Evolutionary conservation across 2,888 invertebrate species (phyloP), one percentile per base, ranked within the genome.

Genomic region (Phalangium opilio): DNA sequence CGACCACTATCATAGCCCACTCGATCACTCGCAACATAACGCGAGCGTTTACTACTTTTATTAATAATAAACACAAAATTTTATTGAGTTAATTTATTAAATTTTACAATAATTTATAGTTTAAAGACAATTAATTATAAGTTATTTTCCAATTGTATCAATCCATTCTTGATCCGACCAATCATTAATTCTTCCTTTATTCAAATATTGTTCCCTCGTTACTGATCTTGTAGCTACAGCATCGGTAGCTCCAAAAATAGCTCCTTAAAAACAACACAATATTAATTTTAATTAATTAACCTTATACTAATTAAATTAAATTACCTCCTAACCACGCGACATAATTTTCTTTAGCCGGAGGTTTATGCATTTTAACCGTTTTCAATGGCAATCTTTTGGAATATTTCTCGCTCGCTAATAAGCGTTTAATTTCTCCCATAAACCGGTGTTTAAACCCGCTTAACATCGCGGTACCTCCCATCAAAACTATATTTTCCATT

Each of bases 261-360:
- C 77, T 46, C 79, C 79, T 76, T 59, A 41, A 64, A 64, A 52
- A 44, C 18, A 10, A n/a, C 40, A 44, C 39, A 44, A 45, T 44
- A 17, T 35, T 21, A 59, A 61, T 54, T 35, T n/a, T 12, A 14
- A 19, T 33, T 32, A 20, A 12, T n/a, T n/a, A 58, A 63, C 58
- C 62, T 39, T 11, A 38, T 32, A 18, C 15, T 40, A 18, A 8
- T 17, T 27, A 38, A 10, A 40, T 34, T n/a, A n/a, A 27, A 52
- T 62, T 63, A 72, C 80, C 82, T 64, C 91, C 91, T 21, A 85
- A 69, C 91, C 93, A 95, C 35, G 83, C 79, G 11, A 77, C 76
- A 61, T 79, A 81, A 70, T 89, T 91, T 48, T 78, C 77, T 63
- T 81, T 79, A 32, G 81, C 77, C 14, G 87, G 84, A 34, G 82